phyloP scores from a whole-genome alignment of 1,140 invertebrate genomes.

The Amphibalanus amphitrite region DNA sequence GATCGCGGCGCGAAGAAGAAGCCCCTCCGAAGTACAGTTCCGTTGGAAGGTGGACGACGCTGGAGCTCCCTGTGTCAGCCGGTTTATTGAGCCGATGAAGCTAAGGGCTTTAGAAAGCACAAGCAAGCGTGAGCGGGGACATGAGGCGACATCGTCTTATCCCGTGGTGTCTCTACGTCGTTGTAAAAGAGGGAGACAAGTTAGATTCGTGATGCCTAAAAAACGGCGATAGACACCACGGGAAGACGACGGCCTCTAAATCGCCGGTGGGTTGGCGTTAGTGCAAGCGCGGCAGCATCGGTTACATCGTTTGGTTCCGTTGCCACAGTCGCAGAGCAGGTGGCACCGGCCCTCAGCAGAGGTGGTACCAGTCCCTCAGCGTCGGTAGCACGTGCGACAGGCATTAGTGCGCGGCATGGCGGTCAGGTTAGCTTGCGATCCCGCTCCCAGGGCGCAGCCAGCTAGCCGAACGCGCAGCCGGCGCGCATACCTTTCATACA shows the following conservation, averaged over 20 bases:
- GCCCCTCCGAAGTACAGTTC: not conserved
- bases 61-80: not conserved
- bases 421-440: slow-evolving; percentile 57
- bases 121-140: not conserved
- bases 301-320: too few relatives aligned
- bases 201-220: not conserved
- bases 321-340: not conserved
- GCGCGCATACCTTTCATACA: slow-evolving; percentile 74
- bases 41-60: not conserved
- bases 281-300: too few relatives aligned
- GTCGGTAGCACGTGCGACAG: too few relatives aligned
- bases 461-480: slow-evolving; percentile 7
- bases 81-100: not conserved
- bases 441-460: slow-evolving; percentile 43
- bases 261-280: too few relatives aligned
- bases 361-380: too few relatives aligned
- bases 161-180: not conserved
- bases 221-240: not conserved
- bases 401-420: slow-evolving; percentile 42
- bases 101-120: not conserved
- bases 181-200: not conserved
- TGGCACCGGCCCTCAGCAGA: too few relatives aligned
- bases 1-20: not conserved
- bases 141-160: not conserved
- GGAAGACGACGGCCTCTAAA: not conserved